Evolutionary conservation across 1,140 invertebrate genomes (phyloP).

Genomic region (Neodiprion pinetum): DNA sequence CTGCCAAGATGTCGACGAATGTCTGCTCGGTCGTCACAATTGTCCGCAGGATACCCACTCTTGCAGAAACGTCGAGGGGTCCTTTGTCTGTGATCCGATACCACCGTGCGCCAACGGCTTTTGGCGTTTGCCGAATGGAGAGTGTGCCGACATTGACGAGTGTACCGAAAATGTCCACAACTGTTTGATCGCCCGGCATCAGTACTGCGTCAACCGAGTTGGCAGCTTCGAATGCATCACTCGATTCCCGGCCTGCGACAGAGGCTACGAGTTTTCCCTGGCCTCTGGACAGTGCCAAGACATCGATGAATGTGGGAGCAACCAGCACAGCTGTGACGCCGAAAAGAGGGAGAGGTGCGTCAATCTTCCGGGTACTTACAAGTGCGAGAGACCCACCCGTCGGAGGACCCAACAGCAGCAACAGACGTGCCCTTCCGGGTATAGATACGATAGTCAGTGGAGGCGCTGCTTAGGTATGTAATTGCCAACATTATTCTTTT

Average conservation of each 20-base stretch:
- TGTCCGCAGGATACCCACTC: constrained; percentile 41
- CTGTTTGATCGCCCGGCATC: constrained; percentile 48
- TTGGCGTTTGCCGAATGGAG: constrained; percentile 51
- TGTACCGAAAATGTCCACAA: constrained; percentile 52
- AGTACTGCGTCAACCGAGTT: constrained; percentile 62
- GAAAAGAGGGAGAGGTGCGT: constrained; percentile 60
- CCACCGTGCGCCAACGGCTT: constrained; percentile 41
- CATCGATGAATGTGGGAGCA: constrained; percentile 68
- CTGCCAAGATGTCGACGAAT: constrained; percentile 92
- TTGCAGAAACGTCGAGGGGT: constrained; percentile 50
- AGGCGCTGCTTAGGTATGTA: constrained; percentile 74
- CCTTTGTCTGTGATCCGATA: constrained; percentile 41
- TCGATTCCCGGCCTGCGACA: constrained; percentile 43
- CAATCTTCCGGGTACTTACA: constrained; percentile 67
- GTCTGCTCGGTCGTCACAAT: constrained; percentile 58
- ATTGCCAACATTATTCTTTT: background rate
- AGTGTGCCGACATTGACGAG: constrained; percentile 64
- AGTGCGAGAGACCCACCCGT: constrained; percentile 55
- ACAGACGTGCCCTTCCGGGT: constrained; percentile 80
- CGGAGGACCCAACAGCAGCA: constrained; percentile 53
- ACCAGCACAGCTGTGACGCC: constrained; percentile 52
- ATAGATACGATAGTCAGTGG: constrained; percentile 71
- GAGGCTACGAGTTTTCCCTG: constrained; percentile 51
- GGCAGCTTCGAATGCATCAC: constrained; percentile 63
- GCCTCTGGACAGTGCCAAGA: constrained; percentile 62